Conservation (phyloP, 2,888 invertebrate species). For the Rosalia funebris region DNA sequence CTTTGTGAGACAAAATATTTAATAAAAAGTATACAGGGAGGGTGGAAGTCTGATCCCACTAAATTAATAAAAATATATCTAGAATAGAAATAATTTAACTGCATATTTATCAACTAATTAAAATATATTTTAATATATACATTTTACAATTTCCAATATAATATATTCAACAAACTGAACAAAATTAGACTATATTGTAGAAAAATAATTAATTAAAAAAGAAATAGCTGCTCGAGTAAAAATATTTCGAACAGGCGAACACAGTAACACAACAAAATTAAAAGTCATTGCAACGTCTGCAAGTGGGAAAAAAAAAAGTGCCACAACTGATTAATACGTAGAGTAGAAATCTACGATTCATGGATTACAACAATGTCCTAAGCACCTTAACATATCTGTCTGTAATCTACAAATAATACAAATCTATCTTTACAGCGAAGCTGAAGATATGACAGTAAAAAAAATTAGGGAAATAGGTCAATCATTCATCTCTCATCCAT, state of each 20-base stretch:
- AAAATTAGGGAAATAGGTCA: slow-evolving; percentile 28
- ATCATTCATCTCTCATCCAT: slow-evolving; percentile 27
- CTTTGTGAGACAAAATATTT: slow-evolving; percentile 30
- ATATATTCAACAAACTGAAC: slow-evolving; percentile 41
- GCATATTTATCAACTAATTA: slow-evolving; percentile 39
- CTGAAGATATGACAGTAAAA: slow-evolving; percentile 35
- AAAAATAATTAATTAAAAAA: slow-evolving; percentile 39
- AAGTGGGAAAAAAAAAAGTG: slow-evolving; percentile 42
- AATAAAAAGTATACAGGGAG: slow-evolving; percentile 29
- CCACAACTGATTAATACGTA: slow-evolving; percentile 31
- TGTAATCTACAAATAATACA: slow-evolving; percentile 47
- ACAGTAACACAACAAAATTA: slow-evolving; percentile 30
- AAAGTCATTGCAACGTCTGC: slow-evolving; percentile 29
- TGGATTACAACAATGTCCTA: slow-evolving; percentile 35
- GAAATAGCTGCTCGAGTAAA: slow-evolving; percentile 33
- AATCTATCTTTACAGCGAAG: slow-evolving; percentile 35
- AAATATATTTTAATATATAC: slow-evolving; percentile 46
- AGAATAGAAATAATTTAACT: slow-evolving; percentile 45
- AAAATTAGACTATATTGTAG: slow-evolving; percentile 38
- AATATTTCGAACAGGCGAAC: slow-evolving; percentile 25
- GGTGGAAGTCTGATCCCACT: slow-evolving; percentile 39
- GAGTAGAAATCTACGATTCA: slow-evolving; percentile 27
- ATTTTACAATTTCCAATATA: slow-evolving; percentile 44
- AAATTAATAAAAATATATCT: slow-evolving; percentile 41
- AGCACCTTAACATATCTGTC: slow-evolving; percentile 47